Base-by-base conservation (phyloP, 2,888 invertebrate species). In the Himalopsyche japonica region DNA sequence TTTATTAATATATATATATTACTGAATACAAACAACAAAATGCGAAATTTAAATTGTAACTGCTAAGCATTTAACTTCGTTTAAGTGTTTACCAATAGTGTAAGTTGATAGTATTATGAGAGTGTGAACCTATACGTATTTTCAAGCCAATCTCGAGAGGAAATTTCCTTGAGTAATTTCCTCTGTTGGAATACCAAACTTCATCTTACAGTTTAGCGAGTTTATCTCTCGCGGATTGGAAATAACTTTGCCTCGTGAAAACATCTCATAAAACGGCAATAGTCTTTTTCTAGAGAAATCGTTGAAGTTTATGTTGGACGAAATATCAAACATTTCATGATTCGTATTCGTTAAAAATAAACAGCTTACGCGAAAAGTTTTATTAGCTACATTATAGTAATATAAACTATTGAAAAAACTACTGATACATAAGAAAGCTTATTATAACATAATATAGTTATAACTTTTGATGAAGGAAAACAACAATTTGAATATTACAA, bases 161-260 rank as follows among this genome's bases (percentile, higher is more conserved):
- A 76, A 82, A 76, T 82, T 76, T 76, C 82, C 20, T 79, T 82
- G 82, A 82, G 82, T 82, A 82, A 82, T 82, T 82, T 82, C 82
- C 82, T 82, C 77, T 82, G 82, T 82, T 37, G 82, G 78, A 82
- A 82, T 82, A 48, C 78, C 78, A 78, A 82, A 82, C 82, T 82
- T 82, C 78, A 57, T 78, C 78, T 82, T 82, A 47, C 76, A 82
- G 32, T 76, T 76, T 78, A 78, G 48, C 47, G 78, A 78, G 82
- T 78, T 82, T 82, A 82, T 82, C 82, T 70, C 70, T 49, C 82
- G 79, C 79, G 78, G 57, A 82, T 78, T 78, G 77, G 82, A 82
- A 82, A 82, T 82, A 82, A 78, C 57, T 78, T 78, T 27, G 32
- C 78, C 30, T 79, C 47, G 30, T 79, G 48, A 79, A 79, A 79